phyloP scores from a whole-genome alignment of 2,113 vertebrate genomes.

The Mesembrinibis cayennensis region DNA sequence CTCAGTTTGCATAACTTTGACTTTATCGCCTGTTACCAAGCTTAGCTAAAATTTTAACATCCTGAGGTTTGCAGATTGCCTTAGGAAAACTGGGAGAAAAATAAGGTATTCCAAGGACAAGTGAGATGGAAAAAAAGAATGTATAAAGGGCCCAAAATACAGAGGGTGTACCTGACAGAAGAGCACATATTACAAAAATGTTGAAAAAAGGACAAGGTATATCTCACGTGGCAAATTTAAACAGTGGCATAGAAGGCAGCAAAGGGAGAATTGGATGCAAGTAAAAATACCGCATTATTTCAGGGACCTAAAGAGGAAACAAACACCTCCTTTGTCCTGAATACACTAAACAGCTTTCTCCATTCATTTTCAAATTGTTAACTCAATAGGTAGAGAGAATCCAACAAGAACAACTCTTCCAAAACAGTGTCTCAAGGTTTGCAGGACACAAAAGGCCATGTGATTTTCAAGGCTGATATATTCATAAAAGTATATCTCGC shows the following conservation, averaged over 20 bases:
- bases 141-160: neutral
- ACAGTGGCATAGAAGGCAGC: neutral
- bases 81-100: neutral
- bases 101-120: neutral
- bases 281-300: neutral
- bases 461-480: neutral
- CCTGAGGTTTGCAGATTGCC: neutral
- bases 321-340: neutral
- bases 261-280: neutral
- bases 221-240: neutral
- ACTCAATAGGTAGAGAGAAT: neutral
- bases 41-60: neutral
- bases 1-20: neutral
- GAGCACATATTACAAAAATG: neutral
- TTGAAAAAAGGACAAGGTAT: neutral
- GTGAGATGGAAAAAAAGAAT: neutral
- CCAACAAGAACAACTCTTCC: neutral
- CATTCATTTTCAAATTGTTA: neutral
- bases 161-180: neutral
- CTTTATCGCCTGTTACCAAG: neutral
- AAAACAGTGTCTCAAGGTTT: neutral
- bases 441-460: neutral
- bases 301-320: neutral
- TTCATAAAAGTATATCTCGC: neutral
- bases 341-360: neutral